Conservation (phyloP, 1,140 invertebrate species). For the Drosophila bocki region DNA sequence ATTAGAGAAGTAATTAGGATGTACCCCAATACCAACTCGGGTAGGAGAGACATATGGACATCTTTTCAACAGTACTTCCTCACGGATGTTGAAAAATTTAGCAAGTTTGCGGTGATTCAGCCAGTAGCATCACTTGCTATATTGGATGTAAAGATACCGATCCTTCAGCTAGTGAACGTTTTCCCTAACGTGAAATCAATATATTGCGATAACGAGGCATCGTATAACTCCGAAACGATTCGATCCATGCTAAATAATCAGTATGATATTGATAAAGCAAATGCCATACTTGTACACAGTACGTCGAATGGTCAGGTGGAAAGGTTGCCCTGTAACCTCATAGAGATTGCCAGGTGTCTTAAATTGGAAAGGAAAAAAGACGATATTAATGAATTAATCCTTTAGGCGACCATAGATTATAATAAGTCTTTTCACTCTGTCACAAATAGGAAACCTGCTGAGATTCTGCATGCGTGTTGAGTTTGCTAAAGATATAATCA, state of each 20-base stretch:
- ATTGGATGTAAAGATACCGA: not conserved
- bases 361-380: not conserved
- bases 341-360: not conserved
- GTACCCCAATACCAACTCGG: not conserved
- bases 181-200: not conserved
- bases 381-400: not conserved
- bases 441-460: not conserved
- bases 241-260: not conserved
- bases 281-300: constrained; percentile 5
- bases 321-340: not conserved
- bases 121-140: not conserved
- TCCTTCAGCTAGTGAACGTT: not conserved
- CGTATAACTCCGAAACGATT: not conserved
- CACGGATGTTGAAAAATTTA: not conserved
- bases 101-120: not conserved
- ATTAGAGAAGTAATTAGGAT: not conserved
- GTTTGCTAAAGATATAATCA: not conserved
- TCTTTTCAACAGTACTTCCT: not conserved
- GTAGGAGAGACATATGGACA: not conserved
- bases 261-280: not conserved
- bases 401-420: not conserved
- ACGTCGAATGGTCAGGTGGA: not conserved
- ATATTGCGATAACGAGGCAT: not conserved
- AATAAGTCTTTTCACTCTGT: not conserved
- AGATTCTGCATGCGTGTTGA: not conserved